A percentile compares a stretch with the other conserved stretches of the same genome.
These are phyloP conservation scores for Drosophila orena DNA, from an alignment of 1,140 invertebrate species.

Conservation along the genomic window DNA sequence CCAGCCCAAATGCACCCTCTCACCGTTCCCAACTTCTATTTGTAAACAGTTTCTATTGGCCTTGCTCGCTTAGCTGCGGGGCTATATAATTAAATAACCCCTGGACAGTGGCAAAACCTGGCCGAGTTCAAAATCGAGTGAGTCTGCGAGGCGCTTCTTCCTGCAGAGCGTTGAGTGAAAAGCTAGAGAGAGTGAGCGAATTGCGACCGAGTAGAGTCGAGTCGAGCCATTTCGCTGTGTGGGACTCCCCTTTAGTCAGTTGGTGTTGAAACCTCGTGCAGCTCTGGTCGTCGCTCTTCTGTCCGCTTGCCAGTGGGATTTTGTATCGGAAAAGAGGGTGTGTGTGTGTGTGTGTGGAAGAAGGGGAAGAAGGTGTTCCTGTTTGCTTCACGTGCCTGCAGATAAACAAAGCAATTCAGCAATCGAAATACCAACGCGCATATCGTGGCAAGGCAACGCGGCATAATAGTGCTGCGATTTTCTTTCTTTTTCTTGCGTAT, in stretches of 20 bases:
- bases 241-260: conserved; percentile 59
- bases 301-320: conserved; percentile 20
- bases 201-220: conserved; percentile 19
- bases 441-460: conserved; percentile 14
- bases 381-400: conserved; percentile 63
- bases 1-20: neutral
- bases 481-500: conserved; percentile 15
- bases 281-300: conserved; percentile 50
- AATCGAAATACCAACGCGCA: conserved; percentile 24
- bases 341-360: neutral
- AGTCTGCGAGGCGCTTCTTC: conserved; percentile 16
- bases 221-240: conserved; percentile 38
- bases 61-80: conserved; percentile 6
- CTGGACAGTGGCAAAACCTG: conserved; percentile 27
- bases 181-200: conserved; percentile 5
- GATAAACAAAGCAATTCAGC: conserved; percentile 49
- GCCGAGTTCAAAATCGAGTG: conserved; percentile 38
- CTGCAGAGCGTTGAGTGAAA: conserved; percentile 26
- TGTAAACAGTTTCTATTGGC: conserved; percentile 27
- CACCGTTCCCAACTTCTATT: neutral
- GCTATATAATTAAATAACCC: conserved; percentile 51
- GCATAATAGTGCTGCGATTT: conserved; percentile 25
- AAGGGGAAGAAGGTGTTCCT: conserved; percentile 31
- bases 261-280: conserved; percentile 65
- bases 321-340: conserved; percentile 3